Conservation (phyloP, 1,140 invertebrate genomes). For the Bombus impatiens region DNA sequence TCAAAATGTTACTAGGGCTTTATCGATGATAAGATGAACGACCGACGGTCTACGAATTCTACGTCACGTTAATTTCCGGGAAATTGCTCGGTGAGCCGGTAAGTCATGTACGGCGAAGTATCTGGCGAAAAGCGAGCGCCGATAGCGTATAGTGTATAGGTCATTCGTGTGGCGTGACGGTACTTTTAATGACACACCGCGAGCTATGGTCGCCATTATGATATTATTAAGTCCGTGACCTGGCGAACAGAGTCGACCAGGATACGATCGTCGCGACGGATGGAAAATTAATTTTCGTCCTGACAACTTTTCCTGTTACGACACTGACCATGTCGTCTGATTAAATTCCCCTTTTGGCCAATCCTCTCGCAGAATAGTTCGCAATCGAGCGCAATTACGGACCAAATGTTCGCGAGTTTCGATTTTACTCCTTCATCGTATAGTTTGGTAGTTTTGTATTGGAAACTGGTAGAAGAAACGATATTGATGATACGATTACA, state of each 20-base stretch:
- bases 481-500: neutral
- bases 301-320: neutral
- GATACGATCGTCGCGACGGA: neutral
- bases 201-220: neutral
- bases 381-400: neutral
- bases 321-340: neutral
- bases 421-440: no score
- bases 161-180: neutral
- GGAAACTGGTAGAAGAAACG: neutral
- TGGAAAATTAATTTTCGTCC: slow-evolving; percentile 33
- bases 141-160: neutral
- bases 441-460: neutral
- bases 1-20: slow-evolving; percentile 15
- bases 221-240: slow-evolving; percentile 13
- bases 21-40: slow-evolving; percentile 6
- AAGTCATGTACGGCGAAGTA: neutral
- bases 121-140: neutral
- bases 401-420: neutral
- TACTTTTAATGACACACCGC: neutral
- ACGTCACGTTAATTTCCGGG: slow-evolving; percentile 6
- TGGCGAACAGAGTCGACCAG: neutral
- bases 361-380: neutral
- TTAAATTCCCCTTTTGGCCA: neutral
- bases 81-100: slow-evolving; percentile 4
- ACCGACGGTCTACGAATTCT: neutral